Conservation (phyloP, 1,140 invertebrate genomes). For the Pogonomyrmex barbatus region DNA sequence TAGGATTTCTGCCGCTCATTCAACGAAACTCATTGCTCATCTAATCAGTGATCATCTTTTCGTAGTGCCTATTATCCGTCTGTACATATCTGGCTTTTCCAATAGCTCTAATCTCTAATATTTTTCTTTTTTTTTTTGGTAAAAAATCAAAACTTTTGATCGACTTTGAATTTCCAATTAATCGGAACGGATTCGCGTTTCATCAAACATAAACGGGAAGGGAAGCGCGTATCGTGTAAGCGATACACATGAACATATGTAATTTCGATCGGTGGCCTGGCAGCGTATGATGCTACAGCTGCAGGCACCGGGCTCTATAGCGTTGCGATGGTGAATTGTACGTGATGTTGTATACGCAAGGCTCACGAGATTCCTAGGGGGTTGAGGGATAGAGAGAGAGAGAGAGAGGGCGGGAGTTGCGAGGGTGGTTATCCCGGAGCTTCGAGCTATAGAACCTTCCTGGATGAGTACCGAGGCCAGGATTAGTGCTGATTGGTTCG, state of each 20-base stretch:
- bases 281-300: conserved; percentile 73
- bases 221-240: conserved; percentile 70
- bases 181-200: conserved; percentile 17
- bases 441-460: conserved; percentile 80
- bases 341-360: conserved; percentile 78
- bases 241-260: conserved; percentile 84
- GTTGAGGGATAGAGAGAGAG: not conserved
- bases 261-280: conserved; percentile 81
- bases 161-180: not conserved
- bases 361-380: conserved; percentile 79
- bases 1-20: not conserved
- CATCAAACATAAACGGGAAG: conserved; percentile 72
- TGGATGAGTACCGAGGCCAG: conserved; percentile 82
- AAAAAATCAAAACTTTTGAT: conserved; percentile 57
- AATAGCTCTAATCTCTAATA: no score
- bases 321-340: conserved; percentile 75
- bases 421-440: conserved; percentile 79
- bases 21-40: not conserved
- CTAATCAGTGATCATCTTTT: conserved; percentile 10
- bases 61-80: not conserved
- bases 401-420: conserved; percentile 5
- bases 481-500: conserved; percentile 85
- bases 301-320: conserved; percentile 67
- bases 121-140: not conserved
- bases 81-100: not conserved